Percentiles rank a stretch among this genome's conserved stretches.
Conservation (phyloP, 2,113 vertebrate genomes). For the Rhadina sibilatrix region DNA sequence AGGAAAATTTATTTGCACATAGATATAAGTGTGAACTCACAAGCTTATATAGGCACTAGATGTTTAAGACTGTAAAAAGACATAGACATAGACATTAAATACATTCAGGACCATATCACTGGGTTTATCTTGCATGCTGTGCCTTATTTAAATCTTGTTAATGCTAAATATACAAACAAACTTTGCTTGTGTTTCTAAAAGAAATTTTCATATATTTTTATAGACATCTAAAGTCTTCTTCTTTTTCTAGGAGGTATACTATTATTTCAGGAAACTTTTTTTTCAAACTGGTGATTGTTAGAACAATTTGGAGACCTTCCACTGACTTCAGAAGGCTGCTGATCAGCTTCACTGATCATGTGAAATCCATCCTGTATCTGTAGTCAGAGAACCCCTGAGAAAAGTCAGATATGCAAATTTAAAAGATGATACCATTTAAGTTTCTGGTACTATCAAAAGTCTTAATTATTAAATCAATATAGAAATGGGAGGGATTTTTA, state of each 20-base stretch:
- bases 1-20: not conserved
- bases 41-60: not conserved
- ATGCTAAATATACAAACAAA: not conserved
- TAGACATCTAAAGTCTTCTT: not conserved
- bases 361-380: not conserved
- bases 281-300: not conserved
- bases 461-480: not conserved
- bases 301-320: not conserved
- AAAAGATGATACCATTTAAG: not conserved
- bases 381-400: not conserved
- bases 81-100: not conserved
- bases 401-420: not conserved
- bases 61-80: not conserved
- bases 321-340: not conserved
- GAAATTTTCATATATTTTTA: not conserved
- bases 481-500: not conserved
- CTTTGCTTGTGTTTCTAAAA: not conserved
- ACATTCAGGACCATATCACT: not conserved
- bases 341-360: not conserved
- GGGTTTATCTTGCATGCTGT: not conserved
- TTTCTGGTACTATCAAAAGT: not conserved
- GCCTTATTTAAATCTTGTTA: not conserved
- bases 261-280: not conserved
- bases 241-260: not conserved
- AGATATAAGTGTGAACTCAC: not conserved